Evolutionary conservation across 2,888 invertebrate genomes (phyloP), one percentile per base, ranked within the genome.

Genomic region (Anthophora plumipes): DNA sequence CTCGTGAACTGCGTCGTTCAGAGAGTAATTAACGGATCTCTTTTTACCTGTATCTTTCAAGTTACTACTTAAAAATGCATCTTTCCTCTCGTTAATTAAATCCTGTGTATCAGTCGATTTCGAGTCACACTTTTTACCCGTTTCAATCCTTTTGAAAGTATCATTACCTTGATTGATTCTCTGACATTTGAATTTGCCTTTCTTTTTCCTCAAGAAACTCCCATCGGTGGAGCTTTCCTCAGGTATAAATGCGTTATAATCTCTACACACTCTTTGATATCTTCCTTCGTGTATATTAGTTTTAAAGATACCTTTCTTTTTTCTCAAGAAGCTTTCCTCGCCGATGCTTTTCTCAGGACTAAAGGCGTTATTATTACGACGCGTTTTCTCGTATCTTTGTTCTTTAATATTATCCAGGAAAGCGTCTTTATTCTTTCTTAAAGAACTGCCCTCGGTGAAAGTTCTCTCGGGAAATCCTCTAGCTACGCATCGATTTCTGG

Each of bases 151-250:
- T 20, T 48, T 52, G 9, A 64, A 12, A 5, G 41, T 6, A 46
- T 69, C 60, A 41, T 55, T 64, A 22, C 43, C 41, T 4, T 22
- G 50, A 8, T 64, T 64, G 14, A 50, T 43, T 12, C 20, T 54
- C 17, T n/a, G 70, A 17, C n/a, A 60, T 11, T 48, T 43, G 11
- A 11, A 31, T 31, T 4, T 31, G 4, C 4, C 31, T 31, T 31
- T 31, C 31, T 4, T 31, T 31, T 31, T 31, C 31, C 31, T 31
- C 31, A 4, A 31, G 31, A 31, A 31, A 31, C 31, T 31, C 4
- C 31, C 31, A 31, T 4, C 31, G 31, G 31, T 31, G 31, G 4
- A 31, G 31, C 2, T 31, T 31, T 31, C 31, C 4, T 31, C 31
- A 4, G 31, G 31, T 3, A 31, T 31, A 31, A 31, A 31, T 31